Conservation (phyloP, 1,140 invertebrate genomes). For the Drosophila mojavensis region DNA sequence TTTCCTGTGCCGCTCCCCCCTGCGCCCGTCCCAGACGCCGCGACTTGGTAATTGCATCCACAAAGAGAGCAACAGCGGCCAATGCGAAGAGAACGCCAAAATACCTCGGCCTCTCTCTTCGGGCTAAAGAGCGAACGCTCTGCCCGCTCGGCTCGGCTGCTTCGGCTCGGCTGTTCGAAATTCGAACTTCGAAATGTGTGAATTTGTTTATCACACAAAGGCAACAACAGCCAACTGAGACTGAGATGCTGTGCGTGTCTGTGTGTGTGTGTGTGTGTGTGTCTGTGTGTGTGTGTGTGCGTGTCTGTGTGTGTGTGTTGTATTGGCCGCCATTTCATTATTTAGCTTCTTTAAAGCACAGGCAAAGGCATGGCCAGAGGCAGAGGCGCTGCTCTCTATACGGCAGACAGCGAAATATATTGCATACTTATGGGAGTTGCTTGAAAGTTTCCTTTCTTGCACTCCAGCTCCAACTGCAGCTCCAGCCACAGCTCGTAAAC, state of each 20-base stretch:
- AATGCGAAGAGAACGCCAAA: conserved; percentile 6
- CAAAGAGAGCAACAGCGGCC: neutral
- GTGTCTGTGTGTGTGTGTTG: conserved; percentile 23
- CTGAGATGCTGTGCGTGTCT: conserved; percentile 31
- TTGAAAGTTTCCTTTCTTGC: conserved; percentile 38
- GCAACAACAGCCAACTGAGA: conserved; percentile 17
- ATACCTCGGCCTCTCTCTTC: conserved; percentile 30
- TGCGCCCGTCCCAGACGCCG: neutral
- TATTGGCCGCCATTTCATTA: conserved; percentile 57
- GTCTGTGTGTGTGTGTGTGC: conserved; percentile 5
- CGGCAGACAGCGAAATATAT: conserved; percentile 57
- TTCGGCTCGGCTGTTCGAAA: conserved; percentile 59
- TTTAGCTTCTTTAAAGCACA: conserved; percentile 58
- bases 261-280: conserved; percentile 16
- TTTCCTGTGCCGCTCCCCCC: conserved; percentile 15
- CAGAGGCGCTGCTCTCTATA: neutral
- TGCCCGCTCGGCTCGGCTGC: conserved; percentile 4
- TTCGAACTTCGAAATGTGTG: conserved; percentile 79
- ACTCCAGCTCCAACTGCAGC: neutral
- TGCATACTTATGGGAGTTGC: conserved; percentile 58
- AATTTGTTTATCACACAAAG: conserved; percentile 70
- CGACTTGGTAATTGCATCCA: conserved; percentile 14
- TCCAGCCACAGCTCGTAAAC: too few relatives aligned
- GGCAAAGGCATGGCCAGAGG: neutral
- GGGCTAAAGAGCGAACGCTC: conserved; percentile 10